Evolutionary conservation across 2,113 vertebrate species (phyloP).

Genomic region (Mus spicilegus): DNA sequence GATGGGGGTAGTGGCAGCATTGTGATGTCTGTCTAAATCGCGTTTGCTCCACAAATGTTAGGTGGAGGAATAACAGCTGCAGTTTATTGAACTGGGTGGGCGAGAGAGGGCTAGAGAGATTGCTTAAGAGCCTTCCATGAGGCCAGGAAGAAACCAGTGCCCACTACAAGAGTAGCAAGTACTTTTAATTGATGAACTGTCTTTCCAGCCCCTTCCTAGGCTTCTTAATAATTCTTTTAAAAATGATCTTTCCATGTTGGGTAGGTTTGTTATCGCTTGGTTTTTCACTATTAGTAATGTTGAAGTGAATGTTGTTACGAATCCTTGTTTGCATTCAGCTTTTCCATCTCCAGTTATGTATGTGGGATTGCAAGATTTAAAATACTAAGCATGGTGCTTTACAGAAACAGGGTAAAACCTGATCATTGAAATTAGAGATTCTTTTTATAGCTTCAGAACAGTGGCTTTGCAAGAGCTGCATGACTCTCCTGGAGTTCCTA

Average conservation of each 20-base stretch:
- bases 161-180: not conserved
- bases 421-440: constrained; percentile 10
- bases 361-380: not conserved
- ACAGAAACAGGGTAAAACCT: not conserved
- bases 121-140: not conserved
- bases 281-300: not conserved
- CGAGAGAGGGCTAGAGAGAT: too few species aligned
- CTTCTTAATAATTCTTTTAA: not conserved
- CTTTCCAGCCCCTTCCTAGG: not conserved
- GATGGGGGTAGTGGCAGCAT: not conserved
- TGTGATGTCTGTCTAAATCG: too few species aligned
- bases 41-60: not conserved
- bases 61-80: not conserved
- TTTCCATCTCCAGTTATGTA: not conserved
- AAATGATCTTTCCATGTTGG: not conserved
- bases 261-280: not conserved
- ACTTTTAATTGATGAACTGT: not conserved
- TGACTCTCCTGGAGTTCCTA: not conserved
- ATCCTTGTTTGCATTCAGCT: constrained; percentile 9
- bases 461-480: not conserved
- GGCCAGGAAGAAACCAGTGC: not conserved
- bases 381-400: not conserved
- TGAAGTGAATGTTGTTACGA: constrained; percentile 11
- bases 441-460: not conserved
- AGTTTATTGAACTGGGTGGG: not conserved